Base-by-base conservation (phyloP, 2,797 vertebrate species). In the Aeoliscus strigatus region DNA sequence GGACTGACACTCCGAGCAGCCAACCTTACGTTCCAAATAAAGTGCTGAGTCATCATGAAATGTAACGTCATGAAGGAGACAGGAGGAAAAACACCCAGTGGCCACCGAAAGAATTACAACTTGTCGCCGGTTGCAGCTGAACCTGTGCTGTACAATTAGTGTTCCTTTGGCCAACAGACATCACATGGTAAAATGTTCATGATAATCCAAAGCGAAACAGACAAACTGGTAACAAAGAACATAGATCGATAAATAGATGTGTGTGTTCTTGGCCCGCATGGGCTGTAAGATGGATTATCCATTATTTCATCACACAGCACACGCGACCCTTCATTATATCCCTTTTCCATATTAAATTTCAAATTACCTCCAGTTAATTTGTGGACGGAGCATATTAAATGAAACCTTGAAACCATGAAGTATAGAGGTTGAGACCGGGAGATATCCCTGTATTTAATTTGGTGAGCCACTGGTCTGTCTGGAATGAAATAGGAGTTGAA, bases 361-460 rank as follows among this genome's bases (percentile, higher is more conserved):
- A 82, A 81, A 85, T 79, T 73, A 83, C 66, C 74, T 81, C 73
- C 69, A 75, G 69, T 57, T 80, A 78, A 81, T 80, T 79, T 78
- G 75, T 70, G 61, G 63, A 72, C 21, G 70, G 62, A 73, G 75
- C 74, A 80, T 79, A 81, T 77, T 80, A 77, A 86, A 80, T 80
- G 72, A 79, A 83, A 83, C 70, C 75, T 79, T 69, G 71, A 81
- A 69, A 81, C 51, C 77, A 70, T 79, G 80, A 81, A 75, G 75
- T 69, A 68, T 66, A 61, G 71, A 75, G 67, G 75, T 60, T 53
- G 64, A 67, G 73, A 75, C 65, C 69, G 56, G 39, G 68, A 77
- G 64, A 76, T 70, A 76, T 73, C 55, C 41, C 59, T 60, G 58
- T 51, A 59, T 77, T 79, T 79, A 72, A 81, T 82, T 77, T 75